phyloP scores from a whole-genome alignment of 2,888 invertebrate genomes.

The Cinara cedri region DNA sequence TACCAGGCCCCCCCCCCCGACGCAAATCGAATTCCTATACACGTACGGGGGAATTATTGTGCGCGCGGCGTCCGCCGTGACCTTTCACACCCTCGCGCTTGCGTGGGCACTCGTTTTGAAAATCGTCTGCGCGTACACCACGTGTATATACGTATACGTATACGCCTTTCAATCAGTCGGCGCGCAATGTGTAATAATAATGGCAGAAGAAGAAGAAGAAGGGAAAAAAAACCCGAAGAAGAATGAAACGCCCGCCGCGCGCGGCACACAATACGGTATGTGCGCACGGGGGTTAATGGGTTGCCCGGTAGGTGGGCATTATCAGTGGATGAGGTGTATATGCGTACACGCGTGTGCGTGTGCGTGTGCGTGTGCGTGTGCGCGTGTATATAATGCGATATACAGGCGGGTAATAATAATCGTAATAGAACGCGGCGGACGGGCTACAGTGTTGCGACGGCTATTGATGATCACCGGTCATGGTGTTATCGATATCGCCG shows the following conservation, averaged over 20 bases:
- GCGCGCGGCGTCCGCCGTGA: conserved; percentile 4
- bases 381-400: too few relatives aligned
- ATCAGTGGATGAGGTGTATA: not conserved
- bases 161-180: conserved; percentile 35
- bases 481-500: not conserved
- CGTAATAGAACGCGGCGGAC: not conserved
- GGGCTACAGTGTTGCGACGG: not conserved
- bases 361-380: too few relatives aligned
- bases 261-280: not conserved
- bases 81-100: conserved; percentile 50
- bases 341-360: too few relatives aligned
- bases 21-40: conserved; percentile 41
- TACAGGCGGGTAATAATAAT: not conserved
- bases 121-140: not conserved
- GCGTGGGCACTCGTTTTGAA: too few relatives aligned
- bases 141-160: not conserved
- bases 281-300: conserved; percentile 46
- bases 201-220: too few relatives aligned
- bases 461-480: conserved; percentile 26
- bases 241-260: not conserved
- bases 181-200: conserved; percentile 16
- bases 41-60: not conserved
- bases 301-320: conserved; percentile 48
- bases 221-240: not conserved
- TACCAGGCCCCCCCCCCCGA: conserved; percentile 24